Base-by-base conservation (phyloP, 1,140 invertebrate genomes). In the Euura saliciscinereae region DNA sequence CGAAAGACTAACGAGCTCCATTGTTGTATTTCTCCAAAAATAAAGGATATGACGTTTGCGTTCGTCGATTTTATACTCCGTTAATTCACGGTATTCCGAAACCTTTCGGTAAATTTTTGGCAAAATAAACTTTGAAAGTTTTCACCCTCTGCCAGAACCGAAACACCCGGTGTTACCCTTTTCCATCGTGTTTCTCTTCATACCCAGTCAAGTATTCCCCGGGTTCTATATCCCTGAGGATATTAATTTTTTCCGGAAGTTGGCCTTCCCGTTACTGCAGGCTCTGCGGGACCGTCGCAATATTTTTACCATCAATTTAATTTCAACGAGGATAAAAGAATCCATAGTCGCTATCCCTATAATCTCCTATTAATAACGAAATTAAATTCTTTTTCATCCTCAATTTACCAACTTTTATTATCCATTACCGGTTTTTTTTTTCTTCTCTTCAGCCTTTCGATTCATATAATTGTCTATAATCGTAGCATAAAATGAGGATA, bases 161-260 rank as follows among this genome's bases (percentile, higher is more conserved):
- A 81, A 83, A 83, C 80, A 81, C 81, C 81, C 77, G 78, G 75
- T 78, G 76, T 75, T 76, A 72, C 78, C 78, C 76, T 74, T 76
- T 78, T 76, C 77, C 72, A 74, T 76, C 66, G 66, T 43, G 70
- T 72, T 70, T 65, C 44, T 4, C 42, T 8, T 10, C 44, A 59
- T 46, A 45, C 28, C 28, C 28, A 28, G 28, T 28, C 28, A 28
- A 28, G 28, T 28, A 28, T 28, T 28, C 1, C 28, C 6, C 8
- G 8, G 8, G 51, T n/a, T 11, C 5, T 4, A 59, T 71, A 42
- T 43, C 70, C 70, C 45, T 67, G n/a, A 76, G 75, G 77, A 82
- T 82, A 82, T 83, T 82, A 82, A 83, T 83, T 84, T 82, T 59
- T 83, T 82, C 77, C 77, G 77, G 74, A 84, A 84, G 81, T 80